phyloP scores from a whole-genome alignment of 2,797 vertebrate species.

The Myioborus miniatus region DNA sequence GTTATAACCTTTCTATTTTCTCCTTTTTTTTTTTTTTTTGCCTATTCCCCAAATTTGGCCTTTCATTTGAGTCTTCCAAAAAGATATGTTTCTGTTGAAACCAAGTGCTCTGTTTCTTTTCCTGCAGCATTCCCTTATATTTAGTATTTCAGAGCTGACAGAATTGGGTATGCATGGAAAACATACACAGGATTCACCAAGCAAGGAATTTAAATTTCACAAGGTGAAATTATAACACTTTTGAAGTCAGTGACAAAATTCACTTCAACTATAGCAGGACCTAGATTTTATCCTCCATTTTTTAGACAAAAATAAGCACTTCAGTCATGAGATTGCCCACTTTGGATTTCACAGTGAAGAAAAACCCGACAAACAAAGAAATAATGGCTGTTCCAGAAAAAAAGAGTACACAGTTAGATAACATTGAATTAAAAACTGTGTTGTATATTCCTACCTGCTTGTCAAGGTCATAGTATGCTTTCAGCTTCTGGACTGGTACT shows the following conservation, averaged over 20 bases:
- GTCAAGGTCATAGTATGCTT: neutral
- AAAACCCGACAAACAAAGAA: neutral
- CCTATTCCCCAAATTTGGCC: neutral
- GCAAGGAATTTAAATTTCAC: conserved; percentile 28
- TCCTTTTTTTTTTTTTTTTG: neutral
- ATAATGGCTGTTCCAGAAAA: neutral
- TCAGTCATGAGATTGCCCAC: neutral
- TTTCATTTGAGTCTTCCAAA: neutral
- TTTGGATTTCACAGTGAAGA: neutral
- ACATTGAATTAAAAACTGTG: neutral
- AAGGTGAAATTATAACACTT: conserved; percentile 49
- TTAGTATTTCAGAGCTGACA: conserved; percentile 39
- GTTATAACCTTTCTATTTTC: neutral
- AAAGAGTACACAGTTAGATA: neutral
- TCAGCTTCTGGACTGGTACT: neutral
- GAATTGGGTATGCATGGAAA: conserved; percentile 53
- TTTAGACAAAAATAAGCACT: neutral
- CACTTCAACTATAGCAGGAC: conserved; percentile 1
- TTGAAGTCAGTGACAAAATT: conserved; percentile 44
- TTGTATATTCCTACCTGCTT: neutral
- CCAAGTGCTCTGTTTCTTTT: neutral
- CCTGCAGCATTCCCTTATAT: neutral
- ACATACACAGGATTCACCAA: neutral
- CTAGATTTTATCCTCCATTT: conserved; percentile 35
- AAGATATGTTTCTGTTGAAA: neutral